phyloP scores from a whole-genome alignment of 1,140 invertebrate species.

The Drosophila micromelanica region DNA sequence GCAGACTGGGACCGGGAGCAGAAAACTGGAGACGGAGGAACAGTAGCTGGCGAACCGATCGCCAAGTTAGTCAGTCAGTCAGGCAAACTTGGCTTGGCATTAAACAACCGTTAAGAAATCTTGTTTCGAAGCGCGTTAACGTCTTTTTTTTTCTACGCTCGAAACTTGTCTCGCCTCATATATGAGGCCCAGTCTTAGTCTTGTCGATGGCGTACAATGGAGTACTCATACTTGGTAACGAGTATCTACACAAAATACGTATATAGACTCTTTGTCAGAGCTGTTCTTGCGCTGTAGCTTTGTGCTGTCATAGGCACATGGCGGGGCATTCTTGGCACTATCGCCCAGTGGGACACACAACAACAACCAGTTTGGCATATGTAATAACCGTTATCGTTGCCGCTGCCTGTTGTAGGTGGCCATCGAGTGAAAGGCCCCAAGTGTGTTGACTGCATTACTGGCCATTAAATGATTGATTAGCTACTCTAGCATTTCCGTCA shows the following conservation, averaged over 20 bases:
- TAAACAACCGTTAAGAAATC: constrained; percentile 78
- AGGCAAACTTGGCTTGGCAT: constrained; percentile 56
- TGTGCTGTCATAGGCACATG: constrained; percentile 52
- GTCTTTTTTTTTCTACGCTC: constrained; percentile 34
- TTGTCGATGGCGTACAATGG: constrained; percentile 26
- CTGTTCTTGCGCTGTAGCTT: constrained; percentile 35
- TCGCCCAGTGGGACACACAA: constrained; percentile 44
- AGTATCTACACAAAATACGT: background rate
- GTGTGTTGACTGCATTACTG: constrained; percentile 25
- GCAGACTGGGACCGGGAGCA: constrained; percentile 24
- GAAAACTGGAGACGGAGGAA: background rate
- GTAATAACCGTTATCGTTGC: constrained; percentile 66
- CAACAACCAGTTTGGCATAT: constrained; percentile 63
- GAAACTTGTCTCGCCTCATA: constrained; percentile 37
- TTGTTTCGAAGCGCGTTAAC: constrained; percentile 64
- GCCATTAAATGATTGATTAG: constrained; percentile 61
- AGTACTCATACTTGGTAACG: constrained; percentile 7
- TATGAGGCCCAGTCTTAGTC: constrained; percentile 9
- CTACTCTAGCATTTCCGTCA: constrained; percentile 63
- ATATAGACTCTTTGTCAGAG: constrained; percentile 22
- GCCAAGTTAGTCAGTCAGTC: constrained; percentile 63
- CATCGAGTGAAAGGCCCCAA: constrained; percentile 59
- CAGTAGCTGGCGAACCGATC: constrained; percentile 22
- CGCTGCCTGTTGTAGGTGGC: constrained; percentile 58
- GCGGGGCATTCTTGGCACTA: constrained; percentile 59